Evolutionary conservation across 1,140 invertebrate genomes (phyloP), one percentile per base, ranked within the genome.

Genomic region (Phymorhynchus buccinoides): DNA sequence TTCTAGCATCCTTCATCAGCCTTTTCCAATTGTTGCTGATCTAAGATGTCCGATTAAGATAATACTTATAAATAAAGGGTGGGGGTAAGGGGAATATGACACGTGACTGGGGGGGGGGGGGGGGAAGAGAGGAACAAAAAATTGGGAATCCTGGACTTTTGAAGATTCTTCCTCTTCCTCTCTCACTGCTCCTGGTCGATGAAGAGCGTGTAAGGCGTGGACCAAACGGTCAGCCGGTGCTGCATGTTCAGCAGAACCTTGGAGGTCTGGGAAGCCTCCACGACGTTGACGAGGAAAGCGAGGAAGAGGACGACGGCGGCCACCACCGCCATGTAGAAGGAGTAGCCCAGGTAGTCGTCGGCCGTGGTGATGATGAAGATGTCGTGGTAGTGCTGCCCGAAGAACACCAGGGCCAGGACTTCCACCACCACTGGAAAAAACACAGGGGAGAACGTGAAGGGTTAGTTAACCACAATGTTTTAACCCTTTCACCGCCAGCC

Each of bases 131-230:
- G 56, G 56, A 62, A 48, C 44, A 48, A 48, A 6, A 48, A 6
- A 48, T 48, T 6, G 44, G 27, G 7, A 22, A 22, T 3, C 3
- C 16, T 3, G 56, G n/a, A n/a, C n/a, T n/a, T n/a, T n/a, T n/a
- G n/a, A n/a, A n/a, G n/a, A n/a, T n/a, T n/a, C n/a, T n/a, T n/a
- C n/a, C n/a, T n/a, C n/a, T n/a, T n/a, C 39, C 41, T 3, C n/a
- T n/a, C 35, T 82, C 81, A 86, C 44, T 73, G 35, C 32, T 88
- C 87, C 84, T 88, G 87, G 62, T 88, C 87, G 0, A 88, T 81
- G 77, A 88, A 88, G 9, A 88, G 86, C 6, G 87, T 88, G 73
- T 88, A 88, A 7, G 86, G 86, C 0, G 86, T 84, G 39, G 84
- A 84, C 86, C 86, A 87, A 1, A 86, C 86, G 3, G 87, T 87